phyloP scores from a whole-genome alignment of 2,797 vertebrate species.

The Takifugu rubripes region DNA sequence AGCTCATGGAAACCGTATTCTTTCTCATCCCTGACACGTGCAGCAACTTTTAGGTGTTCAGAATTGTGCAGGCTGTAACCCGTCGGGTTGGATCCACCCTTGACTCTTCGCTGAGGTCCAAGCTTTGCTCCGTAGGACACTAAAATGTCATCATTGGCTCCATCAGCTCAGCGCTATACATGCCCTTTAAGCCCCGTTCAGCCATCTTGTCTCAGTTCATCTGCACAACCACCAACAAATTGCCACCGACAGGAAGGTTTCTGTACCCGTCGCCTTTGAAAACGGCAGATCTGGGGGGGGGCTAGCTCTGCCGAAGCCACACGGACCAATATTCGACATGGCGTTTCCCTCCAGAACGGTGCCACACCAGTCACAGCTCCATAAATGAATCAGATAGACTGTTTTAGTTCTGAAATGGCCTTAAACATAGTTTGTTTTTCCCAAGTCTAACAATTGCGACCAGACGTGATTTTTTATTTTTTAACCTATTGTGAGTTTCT shows the following conservation, averaged over 20 bases:
- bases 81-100: constrained; percentile 17
- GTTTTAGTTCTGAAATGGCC: constrained; percentile 3
- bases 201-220: constrained; percentile 43
- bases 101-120: constrained; percentile 24
- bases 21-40: constrained; percentile 28
- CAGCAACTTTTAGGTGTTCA: constrained; percentile 30
- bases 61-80: constrained; percentile 19
- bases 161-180: constrained; percentile 14
- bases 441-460: no score
- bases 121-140: constrained; percentile 17
- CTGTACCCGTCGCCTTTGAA: constrained; percentile 37
- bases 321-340: constrained; percentile 1
- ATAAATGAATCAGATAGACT: constrained; percentile 21
- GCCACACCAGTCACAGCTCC: constrained; percentile 14
- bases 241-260: constrained; percentile 32
- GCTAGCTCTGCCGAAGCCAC: constrained; percentile 15
- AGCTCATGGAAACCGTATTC: constrained; percentile 12
- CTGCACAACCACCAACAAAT: constrained; percentile 44
- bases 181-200: constrained; percentile 22
- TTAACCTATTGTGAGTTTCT: constrained; percentile 6
- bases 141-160: constrained; percentile 15
- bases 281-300: constrained; percentile 13
- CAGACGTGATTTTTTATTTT: constrained; percentile 7
- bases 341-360: constrained; percentile 23
- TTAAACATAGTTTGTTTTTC: background rate